phyloP scores from a whole-genome alignment of 2,797 vertebrate genomes.

The Cossypha dichroa region DNA sequence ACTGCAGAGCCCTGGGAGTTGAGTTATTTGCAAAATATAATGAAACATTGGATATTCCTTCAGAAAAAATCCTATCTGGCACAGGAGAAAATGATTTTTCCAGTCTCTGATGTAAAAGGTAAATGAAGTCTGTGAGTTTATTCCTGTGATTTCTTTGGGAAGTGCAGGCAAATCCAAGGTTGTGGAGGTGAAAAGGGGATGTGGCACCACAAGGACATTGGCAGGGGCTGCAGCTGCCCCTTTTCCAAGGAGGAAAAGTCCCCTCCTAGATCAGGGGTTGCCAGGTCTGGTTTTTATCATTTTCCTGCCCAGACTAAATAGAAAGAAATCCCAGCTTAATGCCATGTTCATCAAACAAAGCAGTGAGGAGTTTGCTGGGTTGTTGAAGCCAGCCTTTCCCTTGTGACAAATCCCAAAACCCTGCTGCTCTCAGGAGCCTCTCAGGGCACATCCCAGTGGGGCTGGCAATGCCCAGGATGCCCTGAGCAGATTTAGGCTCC shows the following conservation, averaged over 20 bases:
- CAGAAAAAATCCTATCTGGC: not conserved
- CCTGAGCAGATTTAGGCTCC: not conserved
- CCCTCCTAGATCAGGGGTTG: not conserved
- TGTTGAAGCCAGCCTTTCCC: constrained; percentile 19
- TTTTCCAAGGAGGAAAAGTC: not conserved
- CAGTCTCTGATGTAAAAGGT: not conserved
- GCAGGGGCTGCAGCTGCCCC: not conserved
- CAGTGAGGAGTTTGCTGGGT: not conserved
- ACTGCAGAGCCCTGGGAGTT: not conserved
- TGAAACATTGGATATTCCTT: not conserved
- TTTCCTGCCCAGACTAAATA: constrained; percentile 19
- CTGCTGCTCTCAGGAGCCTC: not conserved
- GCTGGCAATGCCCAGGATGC: not conserved
- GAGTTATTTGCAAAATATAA: not conserved
- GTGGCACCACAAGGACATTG: not conserved
- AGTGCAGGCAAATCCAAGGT: not conserved
- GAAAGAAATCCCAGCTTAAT: not conserved
- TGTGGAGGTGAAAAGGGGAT: not conserved
- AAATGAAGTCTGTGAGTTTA: not conserved
- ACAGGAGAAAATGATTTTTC: not conserved
- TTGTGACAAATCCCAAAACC: not conserved
- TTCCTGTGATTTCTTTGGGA: not conserved
- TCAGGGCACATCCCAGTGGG: not conserved
- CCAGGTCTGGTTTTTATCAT: not conserved
- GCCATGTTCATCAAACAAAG: not conserved